Evolutionary conservation across 2,113 vertebrate genomes (phyloP), one percentile per base, ranked within the genome.

Genomic region (Paraplagusia blochii): DNA sequence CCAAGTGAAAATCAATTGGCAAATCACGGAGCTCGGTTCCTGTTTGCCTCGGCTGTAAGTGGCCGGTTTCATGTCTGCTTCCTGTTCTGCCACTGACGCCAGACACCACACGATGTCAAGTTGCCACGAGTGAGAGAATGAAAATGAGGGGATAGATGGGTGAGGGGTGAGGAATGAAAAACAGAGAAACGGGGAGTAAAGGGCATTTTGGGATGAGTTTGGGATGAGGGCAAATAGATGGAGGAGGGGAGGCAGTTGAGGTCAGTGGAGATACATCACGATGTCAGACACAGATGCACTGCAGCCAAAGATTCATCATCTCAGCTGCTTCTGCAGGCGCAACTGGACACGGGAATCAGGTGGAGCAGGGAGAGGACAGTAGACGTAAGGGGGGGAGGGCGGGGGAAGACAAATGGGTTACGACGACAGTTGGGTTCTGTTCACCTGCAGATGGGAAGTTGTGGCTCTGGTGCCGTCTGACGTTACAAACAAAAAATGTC

Each of bases 301-400:
- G 86, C 86, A 85, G 87, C 89, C 88, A 91, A 72, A 90, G 88
- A 91, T 91, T 90, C 85, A 91, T 91, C 90, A 91, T 90, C 68
- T 59, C 78, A 81, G 48, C 88, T 58, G 65, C 83, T 59, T 88
- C 88, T 90, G 84, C 81, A 85, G 87, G 85, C 88, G 56, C 78
- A 77, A 85, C 73, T 79, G 82, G 87, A 85, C 84, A 64, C 62
- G 66, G 75, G 83, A 83, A 83, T 72, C 63, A 63, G 62, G 74
- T 69, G 66, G 64, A 71, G 70, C 63, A 68, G 63, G 73, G 69
- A 63, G 65, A 66, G 69, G 78, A 70, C 73, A 72, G 68, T 54
- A 60, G 47, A 62, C 63, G 82, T 80, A 74, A 51, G 71, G 69
- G 35, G 56, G 78, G 48, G 52, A 58, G 45, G 53, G 67, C 66